A percentile compares a stretch with the other conserved stretches of the same genome.
These are phyloP conservation scores for Catharus fuscescens DNA, from an alignment of 2,113 vertebrate species.

Conservation along the genomic window DNA sequence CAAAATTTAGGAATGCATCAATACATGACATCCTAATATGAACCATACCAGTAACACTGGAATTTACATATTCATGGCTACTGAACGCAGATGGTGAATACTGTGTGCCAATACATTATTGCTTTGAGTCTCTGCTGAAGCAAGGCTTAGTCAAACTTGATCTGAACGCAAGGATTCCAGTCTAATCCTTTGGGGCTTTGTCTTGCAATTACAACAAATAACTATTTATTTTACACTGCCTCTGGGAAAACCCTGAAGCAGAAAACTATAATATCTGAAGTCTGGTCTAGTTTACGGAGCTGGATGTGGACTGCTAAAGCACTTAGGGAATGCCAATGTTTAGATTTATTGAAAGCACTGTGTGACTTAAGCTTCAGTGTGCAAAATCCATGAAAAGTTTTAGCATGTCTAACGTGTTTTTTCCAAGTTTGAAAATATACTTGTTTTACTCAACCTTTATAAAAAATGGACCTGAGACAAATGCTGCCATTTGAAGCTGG, in stretches of 20 bases:
- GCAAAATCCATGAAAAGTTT: constrained; percentile 16
- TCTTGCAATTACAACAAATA: constrained; percentile 82
- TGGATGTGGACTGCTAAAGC: constrained; percentile 78
- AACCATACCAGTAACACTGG: constrained; percentile 55
- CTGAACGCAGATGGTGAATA: constrained; percentile 58
- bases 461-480: not conserved
- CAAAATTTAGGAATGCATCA: constrained; percentile 62
- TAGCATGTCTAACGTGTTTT: not conserved
- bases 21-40: constrained; percentile 56
- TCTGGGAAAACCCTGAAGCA: constrained; percentile 76
- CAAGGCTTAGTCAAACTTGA: constrained; percentile 64
- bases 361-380: constrained; percentile 27
- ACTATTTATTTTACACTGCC: constrained; percentile 81
- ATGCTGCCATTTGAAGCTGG: not conserved
- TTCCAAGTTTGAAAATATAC: not conserved
- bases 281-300: constrained; percentile 78
- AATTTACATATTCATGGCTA: constrained; percentile 71
- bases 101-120: constrained; percentile 71
- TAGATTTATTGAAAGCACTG: constrained; percentile 72
- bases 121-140: constrained; percentile 66
- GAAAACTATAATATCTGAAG: constrained; percentile 79
- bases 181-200: constrained; percentile 75
- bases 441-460: not conserved
- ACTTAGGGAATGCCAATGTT: constrained; percentile 75
- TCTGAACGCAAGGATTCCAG: constrained; percentile 76